Percentiles rank a stretch among this genome's conserved stretches.
Conservation (phyloP, 1,140 invertebrate species). For the Cataglyphis hispanica region DNA sequence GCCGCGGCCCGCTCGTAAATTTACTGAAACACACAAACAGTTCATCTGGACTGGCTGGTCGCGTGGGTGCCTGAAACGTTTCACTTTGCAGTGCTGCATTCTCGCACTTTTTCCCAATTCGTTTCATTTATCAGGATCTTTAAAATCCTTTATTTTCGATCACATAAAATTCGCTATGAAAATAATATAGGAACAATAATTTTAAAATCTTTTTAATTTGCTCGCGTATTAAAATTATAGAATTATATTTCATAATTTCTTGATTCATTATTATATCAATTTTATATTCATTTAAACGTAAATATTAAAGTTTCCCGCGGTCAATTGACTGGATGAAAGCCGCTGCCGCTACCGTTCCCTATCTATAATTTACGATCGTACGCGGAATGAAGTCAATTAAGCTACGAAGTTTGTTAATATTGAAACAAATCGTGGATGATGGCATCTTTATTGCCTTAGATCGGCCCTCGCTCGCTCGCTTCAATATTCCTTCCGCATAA, state of each 20-base stretch:
- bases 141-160: too few relatives aligned
- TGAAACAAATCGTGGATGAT: conserved; percentile 54
- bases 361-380: conserved; percentile 48
- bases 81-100: conserved; percentile 71
- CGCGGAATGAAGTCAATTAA: conserved; percentile 57
- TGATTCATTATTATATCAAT: background rate
- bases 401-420: conserved; percentile 57
- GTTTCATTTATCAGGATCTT: background rate
- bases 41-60: conserved; percentile 78
- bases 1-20: conserved; percentile 75
- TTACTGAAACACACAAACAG: conserved; percentile 82
- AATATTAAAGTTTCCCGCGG: background rate
- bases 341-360: conserved; percentile 35
- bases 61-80: conserved; percentile 79
- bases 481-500: conserved; percentile 59
- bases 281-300: background rate
- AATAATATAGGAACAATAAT: background rate
- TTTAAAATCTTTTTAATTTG: background rate
- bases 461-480: conserved; percentile 32
- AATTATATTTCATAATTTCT: background rate
- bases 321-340: conserved; percentile 25
- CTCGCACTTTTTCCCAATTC: background rate
- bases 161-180: background rate
- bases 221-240: background rate
- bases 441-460: conserved; percentile 53